phyloP scores from a whole-genome alignment of 1,140 invertebrate genomes.

The Anadara kagoshimensis region DNA sequence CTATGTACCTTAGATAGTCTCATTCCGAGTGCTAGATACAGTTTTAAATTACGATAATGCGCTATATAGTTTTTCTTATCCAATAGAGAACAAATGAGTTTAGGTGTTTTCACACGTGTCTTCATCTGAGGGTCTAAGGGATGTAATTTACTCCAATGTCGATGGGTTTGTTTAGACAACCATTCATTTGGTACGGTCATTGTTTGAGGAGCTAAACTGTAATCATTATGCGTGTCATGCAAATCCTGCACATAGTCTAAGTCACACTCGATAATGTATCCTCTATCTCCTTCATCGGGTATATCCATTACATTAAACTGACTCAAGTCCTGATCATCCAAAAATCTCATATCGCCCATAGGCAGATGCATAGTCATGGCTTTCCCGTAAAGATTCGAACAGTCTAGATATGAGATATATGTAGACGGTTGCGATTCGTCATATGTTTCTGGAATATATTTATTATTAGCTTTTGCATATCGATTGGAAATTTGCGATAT shows the following conservation, averaged over 20 bases:
- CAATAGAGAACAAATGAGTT: conserved; percentile 31
- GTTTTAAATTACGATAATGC: conserved; percentile 29
- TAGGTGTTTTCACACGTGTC: conserved; percentile 1
- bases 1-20: conserved; percentile 43
- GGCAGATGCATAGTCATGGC: background rate
- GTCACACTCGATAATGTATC: conserved; percentile 21
- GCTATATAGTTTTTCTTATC: conserved; percentile 33
- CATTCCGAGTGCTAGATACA: conserved; percentile 38
- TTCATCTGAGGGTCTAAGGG: background rate
- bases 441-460: conserved; percentile 24
- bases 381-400: conserved; percentile 6
- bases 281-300: background rate
- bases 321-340: conserved; percentile 31
- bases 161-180: conserved; percentile 17
- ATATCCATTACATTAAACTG: conserved; percentile 57
- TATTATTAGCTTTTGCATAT: conserved; percentile 36
- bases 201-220: conserved; percentile 17
- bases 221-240: conserved; percentile 23
- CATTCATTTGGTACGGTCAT: background rate
- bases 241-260: conserved; percentile 32
- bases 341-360: background rate
- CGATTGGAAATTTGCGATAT: conserved; percentile 36
- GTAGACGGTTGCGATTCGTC: conserved; percentile 5
- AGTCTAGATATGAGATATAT: conserved; percentile 33
- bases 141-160: conserved; percentile 33